Evolutionary conservation across 2,113 vertebrate species (phyloP).

Genomic region (Eptesicus fuscus): DNA sequence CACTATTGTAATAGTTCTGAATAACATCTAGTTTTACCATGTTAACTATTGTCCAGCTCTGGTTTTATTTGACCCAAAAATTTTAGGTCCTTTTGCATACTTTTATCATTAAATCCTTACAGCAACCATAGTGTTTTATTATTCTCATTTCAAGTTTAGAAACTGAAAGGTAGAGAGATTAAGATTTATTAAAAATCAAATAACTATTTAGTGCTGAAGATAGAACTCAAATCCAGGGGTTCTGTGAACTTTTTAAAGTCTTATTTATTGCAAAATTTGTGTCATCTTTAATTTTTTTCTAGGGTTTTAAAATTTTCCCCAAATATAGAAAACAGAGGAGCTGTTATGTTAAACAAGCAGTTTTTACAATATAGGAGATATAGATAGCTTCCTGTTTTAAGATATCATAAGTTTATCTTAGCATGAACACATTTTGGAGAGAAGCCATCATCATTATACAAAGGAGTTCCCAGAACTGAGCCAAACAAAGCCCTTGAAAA

Average conservation of each 20-base stretch:
- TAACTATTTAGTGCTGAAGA: neutral
- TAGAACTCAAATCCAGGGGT: neutral
- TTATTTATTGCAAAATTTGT: neutral
- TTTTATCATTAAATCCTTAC: neutral
- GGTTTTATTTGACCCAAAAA: neutral
- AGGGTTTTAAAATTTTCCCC: neutral
- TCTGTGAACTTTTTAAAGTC: neutral
- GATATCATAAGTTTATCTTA: conserved; percentile 7
- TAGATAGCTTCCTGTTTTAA: neutral
- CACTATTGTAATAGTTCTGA: neutral
- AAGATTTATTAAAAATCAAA: neutral
- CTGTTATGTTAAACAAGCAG: neutral
- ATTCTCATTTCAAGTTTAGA: conserved; percentile 26
- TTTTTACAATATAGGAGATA: neutral
- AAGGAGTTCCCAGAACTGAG: conserved; percentile 41
- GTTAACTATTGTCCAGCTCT: neutral
- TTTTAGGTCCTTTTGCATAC: neutral
- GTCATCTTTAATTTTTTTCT: conserved; percentile 10
- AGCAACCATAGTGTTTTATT: neutral
- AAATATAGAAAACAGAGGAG: neutral
- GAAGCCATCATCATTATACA: neutral
- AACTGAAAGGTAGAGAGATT: neutral
- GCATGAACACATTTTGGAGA: conserved; percentile 22
- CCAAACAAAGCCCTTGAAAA: conserved; percentile 42
- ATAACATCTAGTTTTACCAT: neutral